A percentile compares a stretch with the other conserved stretches of the same genome.
Evolutionary conservation across 2,797 vertebrate species (phyloP).

Genomic region (Vespertilio murinus): DNA sequence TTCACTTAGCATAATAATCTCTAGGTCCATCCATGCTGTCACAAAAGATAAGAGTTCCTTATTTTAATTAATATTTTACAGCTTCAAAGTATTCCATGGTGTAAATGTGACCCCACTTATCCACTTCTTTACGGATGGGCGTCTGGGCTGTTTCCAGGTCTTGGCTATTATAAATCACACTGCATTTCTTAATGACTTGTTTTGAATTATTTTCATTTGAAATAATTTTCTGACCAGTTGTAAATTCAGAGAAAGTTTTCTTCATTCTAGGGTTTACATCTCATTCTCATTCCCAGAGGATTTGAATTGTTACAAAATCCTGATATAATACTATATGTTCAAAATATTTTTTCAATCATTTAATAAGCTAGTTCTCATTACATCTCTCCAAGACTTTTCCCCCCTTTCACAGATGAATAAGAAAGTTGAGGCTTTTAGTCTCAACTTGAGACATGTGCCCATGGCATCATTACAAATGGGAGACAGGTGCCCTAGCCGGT

Average conservation of each 20-base stretch:
- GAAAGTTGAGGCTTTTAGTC: neutral
- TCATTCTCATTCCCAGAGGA: neutral
- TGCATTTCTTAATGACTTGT: neutral
- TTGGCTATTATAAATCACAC: neutral
- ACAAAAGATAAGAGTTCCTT: neutral
- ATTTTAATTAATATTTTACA: neutral
- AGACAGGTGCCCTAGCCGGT: too few relatives aligned
- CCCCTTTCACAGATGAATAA: neutral
- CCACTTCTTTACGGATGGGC: neutral
- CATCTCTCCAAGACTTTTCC: neutral
- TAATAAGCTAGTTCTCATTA: neutral
- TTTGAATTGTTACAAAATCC: neutral
- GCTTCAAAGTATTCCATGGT: neutral
- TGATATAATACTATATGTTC: neutral
- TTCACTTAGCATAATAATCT: neutral
- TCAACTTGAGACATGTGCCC: neutral
- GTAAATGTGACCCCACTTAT: neutral
- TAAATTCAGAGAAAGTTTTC: neutral
- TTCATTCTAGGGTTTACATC: neutral
- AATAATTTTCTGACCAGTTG: slow-evolving; percentile 23
- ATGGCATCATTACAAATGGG: too few relatives aligned
- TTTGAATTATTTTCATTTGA: slow-evolving; percentile 45
- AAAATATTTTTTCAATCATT: neutral
- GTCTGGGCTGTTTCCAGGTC: neutral
- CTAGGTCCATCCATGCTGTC: neutral